Evolutionary conservation across 2,113 vertebrate species (phyloP).

Genomic region (Xiphias gladius): DNA sequence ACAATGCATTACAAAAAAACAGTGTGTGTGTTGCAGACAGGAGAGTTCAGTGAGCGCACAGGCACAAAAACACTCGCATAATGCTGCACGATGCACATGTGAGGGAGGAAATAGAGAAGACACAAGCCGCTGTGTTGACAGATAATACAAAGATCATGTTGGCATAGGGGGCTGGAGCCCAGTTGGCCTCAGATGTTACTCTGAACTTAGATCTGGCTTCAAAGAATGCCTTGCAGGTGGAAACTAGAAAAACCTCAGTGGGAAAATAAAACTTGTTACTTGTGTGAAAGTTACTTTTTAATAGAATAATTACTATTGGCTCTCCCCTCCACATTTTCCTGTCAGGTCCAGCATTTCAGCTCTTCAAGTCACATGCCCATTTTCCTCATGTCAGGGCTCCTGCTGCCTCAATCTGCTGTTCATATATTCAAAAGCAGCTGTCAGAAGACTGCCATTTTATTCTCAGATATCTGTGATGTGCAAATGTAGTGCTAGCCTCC

Average conservation of each 20-base stretch:
- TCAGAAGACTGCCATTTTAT: constrained; percentile 22
- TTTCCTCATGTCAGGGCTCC: constrained; percentile 12
- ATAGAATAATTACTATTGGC: constrained; percentile 1
- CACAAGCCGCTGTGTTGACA: constrained; percentile 8
- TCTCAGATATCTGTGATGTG: constrained; percentile 54
- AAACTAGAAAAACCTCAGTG: constrained; percentile 2
- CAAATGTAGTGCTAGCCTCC: constrained; percentile 49
- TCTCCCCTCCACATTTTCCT: constrained; percentile 29
- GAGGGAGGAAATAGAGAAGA: constrained; percentile 16
- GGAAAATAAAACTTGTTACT: not conserved
- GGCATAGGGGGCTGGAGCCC: constrained; percentile 4
- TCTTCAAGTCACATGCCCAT: constrained; percentile 22
- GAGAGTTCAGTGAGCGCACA: constrained; percentile 13
- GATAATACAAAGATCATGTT: constrained; percentile 14
- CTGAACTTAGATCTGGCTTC: constrained; percentile 24
- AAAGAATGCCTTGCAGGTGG: constrained; percentile 7
- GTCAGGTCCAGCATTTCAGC: constrained; percentile 6
- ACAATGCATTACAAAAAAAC: not conserved
- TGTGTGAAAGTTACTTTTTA: not conserved
- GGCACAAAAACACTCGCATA: not conserved
- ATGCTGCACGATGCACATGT: not conserved
- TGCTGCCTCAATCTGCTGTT: constrained; percentile 26
- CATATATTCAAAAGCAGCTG: constrained; percentile 38
- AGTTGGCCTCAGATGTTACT: constrained; percentile 11
- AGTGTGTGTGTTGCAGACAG: not conserved